Percentiles rank a stretch among this genome's conserved stretches.
Conservation (phyloP, 2,113 vertebrate species). For the Perca fluviatilis region DNA sequence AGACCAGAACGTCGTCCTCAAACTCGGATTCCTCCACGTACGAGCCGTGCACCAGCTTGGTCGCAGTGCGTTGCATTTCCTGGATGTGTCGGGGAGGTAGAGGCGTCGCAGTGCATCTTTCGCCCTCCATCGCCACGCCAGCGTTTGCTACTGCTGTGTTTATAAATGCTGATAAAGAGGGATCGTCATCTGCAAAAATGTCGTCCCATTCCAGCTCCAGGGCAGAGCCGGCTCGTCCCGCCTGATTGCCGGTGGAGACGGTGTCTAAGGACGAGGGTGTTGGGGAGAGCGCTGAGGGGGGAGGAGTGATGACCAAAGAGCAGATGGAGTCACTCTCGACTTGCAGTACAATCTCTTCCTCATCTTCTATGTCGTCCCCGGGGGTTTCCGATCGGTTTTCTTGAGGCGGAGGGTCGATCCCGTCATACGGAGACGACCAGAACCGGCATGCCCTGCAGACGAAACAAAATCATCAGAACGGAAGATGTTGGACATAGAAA, state of each 20-base stretch:
- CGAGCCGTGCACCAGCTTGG: constrained; percentile 88
- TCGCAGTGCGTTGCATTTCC: constrained; percentile 92
- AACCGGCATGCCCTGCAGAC: constrained; percentile 87
- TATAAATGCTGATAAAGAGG: not conserved
- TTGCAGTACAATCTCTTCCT: constrained; percentile 51
- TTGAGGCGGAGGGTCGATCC: constrained; percentile 86
- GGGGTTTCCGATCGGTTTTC: constrained; percentile 73
- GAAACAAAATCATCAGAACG: constrained; percentile 22
- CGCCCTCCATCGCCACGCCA: not conserved
- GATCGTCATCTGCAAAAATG: constrained; percentile 87
- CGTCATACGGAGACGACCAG: constrained; percentile 96
- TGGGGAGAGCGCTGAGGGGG: constrained; percentile 29
- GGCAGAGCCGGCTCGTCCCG: constrained; percentile 74
- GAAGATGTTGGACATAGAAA: not conserved
- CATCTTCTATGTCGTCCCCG: constrained; percentile 68
- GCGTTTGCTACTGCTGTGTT: not conserved
- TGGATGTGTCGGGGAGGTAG: constrained; percentile 92
- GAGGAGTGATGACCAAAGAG: constrained; percentile 37
- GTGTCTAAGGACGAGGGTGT: constrained; percentile 55
- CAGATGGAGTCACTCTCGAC: constrained; percentile 47
- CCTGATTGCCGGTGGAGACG: constrained; percentile 73
- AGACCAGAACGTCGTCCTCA: constrained; percentile 94
- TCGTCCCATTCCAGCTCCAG: constrained; percentile 95
- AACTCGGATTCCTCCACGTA: constrained; percentile 96
- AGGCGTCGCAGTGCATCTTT: not conserved